Percentiles rank a stretch among this genome's conserved stretches.
These are phyloP conservation scores for Perodicticus potto DNA, from an alignment of 2,797 vertebrate genomes.

Conservation along the genomic window DNA sequence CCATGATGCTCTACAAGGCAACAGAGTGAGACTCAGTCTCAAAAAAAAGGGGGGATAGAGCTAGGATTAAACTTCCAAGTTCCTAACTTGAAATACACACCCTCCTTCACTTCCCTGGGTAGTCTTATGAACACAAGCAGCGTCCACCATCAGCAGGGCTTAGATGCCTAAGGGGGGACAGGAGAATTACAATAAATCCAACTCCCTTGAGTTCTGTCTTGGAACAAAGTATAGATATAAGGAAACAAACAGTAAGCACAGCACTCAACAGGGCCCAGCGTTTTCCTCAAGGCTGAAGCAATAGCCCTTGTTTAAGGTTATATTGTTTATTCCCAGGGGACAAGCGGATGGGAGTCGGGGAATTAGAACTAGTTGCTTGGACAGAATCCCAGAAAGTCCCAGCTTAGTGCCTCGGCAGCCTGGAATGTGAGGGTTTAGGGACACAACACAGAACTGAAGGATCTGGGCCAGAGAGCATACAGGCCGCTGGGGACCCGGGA, in stretches of 20 bases:
- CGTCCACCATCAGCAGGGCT: background rate
- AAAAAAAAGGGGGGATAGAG: background rate
- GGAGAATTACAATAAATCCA: background rate
- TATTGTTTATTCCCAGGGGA: conserved; percentile 70
- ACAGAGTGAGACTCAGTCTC: no score
- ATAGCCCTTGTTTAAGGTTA: conserved; percentile 56
- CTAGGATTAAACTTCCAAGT: background rate
- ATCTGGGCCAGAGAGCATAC: conserved; percentile 32
- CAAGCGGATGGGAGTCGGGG: background rate
- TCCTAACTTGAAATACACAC: background rate
- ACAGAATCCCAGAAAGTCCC: conserved; percentile 62
- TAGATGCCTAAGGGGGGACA: background rate
- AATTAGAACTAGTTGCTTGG: conserved; percentile 53
- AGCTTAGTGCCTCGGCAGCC: conserved; percentile 60
- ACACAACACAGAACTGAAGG: conserved; percentile 19
- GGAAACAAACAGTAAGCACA: conserved; percentile 9
- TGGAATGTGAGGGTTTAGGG: conserved; percentile 40
- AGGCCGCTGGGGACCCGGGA: conserved; percentile 20
- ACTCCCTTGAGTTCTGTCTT: conserved; percentile 4
- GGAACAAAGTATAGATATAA: conserved; percentile 31
- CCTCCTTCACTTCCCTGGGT: rapidly evolving
- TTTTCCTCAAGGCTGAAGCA: conserved; percentile 51
- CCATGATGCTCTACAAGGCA: no score
- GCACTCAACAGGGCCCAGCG: background rate
- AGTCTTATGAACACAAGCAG: no score